Conservation (phyloP, 2,888 invertebrate genomes). For the Athripsodes cinereus region DNA sequence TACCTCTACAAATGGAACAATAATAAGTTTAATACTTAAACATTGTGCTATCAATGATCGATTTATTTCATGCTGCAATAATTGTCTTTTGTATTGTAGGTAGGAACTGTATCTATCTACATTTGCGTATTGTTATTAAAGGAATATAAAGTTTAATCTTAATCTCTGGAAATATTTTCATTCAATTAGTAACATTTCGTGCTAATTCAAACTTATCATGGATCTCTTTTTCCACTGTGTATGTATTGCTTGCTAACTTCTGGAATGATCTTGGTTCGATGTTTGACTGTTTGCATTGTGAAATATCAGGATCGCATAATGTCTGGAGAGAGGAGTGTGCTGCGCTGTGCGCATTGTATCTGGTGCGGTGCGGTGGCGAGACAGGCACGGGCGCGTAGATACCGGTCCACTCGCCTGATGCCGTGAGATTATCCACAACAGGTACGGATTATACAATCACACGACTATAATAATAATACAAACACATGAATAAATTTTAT, state of each 20-base stretch:
- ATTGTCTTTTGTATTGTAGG: slow-evolving; percentile 3
- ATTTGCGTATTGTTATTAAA: slow-evolving; percentile 3
- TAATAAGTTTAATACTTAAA: no score
- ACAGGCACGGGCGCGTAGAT: slow-evolving; percentile 16
- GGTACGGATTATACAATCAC: slow-evolving; percentile 6
- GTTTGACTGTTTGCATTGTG: slow-evolving; percentile 6
- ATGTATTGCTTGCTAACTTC: neutral
- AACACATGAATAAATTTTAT: no score
- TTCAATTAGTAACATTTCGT: slow-evolving; percentile 6
- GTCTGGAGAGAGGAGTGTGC: slow-evolving; percentile 25
- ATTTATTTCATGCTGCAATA: neutral
- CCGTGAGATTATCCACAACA: slow-evolving; percentile 20
- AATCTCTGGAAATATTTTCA: slow-evolving; percentile 1
- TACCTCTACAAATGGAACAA: no score
- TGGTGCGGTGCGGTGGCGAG: neutral
- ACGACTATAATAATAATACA: no score
- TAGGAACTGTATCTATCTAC: no score
- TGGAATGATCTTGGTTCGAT: slow-evolving; percentile 16
- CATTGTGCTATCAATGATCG: no score
- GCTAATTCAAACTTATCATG: slow-evolving; percentile 15
- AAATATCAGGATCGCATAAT: slow-evolving; percentile 25
- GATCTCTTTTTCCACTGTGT: slow-evolving; percentile 8
- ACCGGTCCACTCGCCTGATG: slow-evolving; percentile 23
- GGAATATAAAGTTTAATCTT: neutral
- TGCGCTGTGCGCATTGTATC: slow-evolving; percentile 6